phyloP scores from a whole-genome alignment of 2,888 invertebrate species.

The Camptogramma bilineatum region DNA sequence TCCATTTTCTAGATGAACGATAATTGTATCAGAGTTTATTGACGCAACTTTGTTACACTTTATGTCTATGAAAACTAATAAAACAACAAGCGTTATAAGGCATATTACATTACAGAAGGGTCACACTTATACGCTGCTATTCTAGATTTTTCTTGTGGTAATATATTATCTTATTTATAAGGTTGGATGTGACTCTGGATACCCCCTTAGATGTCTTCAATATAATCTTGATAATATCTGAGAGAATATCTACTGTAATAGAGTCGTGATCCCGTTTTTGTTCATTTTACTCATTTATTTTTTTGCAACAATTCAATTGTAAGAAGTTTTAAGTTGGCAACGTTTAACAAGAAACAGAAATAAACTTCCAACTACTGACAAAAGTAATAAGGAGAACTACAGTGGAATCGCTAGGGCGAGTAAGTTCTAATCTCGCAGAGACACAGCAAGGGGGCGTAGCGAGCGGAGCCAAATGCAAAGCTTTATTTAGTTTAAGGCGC shows the following conservation, averaged over 20 bases:
- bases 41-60: neutral
- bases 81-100: neutral
- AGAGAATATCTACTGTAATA: no score
- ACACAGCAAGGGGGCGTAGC: slow-evolving; percentile 71
- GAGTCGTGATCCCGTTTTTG: no score
- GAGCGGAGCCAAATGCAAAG: slow-evolving; percentile 77
- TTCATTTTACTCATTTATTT: neutral
- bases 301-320: neutral
- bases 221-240: no score
- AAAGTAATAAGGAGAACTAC: slow-evolving; percentile 43
- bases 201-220: no score
- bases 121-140: neutral
- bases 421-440: slow-evolving; percentile 70
- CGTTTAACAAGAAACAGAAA: slow-evolving; percentile 33
- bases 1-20: neutral
- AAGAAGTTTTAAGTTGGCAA: slow-evolving; percentile 32
- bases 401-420: slow-evolving; percentile 42
- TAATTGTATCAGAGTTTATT: neutral
- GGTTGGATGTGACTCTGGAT: no score
- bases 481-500: slow-evolving; percentile 83
- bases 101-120: neutral
- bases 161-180: no score
- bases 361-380: slow-evolving; percentile 43
- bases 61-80: neutral
- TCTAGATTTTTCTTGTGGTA: no score